Percentiles rank a stretch among this genome's conserved stretches.
These are phyloP conservation scores for Catagonus wagneri DNA, from an alignment of 2,113 vertebrate species.

Conservation along the genomic window DNA sequence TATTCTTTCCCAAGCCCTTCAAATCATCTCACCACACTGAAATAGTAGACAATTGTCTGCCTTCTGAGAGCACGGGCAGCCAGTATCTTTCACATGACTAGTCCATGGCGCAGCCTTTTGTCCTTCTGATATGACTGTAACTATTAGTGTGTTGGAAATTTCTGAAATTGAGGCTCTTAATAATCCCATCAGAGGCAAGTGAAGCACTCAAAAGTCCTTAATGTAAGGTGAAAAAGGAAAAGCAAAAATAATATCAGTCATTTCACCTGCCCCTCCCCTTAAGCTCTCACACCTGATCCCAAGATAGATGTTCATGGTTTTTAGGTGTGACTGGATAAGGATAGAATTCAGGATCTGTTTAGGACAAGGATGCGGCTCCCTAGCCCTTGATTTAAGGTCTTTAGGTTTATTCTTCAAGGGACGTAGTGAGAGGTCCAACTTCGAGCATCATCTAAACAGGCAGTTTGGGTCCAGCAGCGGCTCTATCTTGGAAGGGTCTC, in stretches of 20 bases:
- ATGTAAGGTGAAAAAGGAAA: slow-evolving; percentile 39
- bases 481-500: neutral
- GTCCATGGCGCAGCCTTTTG: slow-evolving; percentile 21
- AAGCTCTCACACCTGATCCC: neutral
- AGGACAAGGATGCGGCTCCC: neutral
- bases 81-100: slow-evolving; percentile 27
- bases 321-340: neutral
- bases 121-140: slow-evolving; percentile 9
- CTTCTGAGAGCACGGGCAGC: slow-evolving; percentile 19
- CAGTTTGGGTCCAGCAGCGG: neutral
- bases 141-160: neutral
- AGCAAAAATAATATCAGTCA: neutral
- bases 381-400: neutral
- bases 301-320: neutral
- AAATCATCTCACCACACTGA: neutral
- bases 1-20: slow-evolving; percentile 41
- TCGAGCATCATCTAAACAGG: neutral
- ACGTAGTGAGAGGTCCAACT: neutral
- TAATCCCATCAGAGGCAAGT: slow-evolving; percentile 1
- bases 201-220: neutral
- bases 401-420: neutral
- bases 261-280: neutral
- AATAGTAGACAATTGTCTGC: slow-evolving; percentile 61
- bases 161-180: slow-evolving; percentile 35
- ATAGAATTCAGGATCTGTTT: neutral